phyloP scores from a whole-genome alignment of 2,797 vertebrate genomes.

The Hemibagrus guttatus region DNA sequence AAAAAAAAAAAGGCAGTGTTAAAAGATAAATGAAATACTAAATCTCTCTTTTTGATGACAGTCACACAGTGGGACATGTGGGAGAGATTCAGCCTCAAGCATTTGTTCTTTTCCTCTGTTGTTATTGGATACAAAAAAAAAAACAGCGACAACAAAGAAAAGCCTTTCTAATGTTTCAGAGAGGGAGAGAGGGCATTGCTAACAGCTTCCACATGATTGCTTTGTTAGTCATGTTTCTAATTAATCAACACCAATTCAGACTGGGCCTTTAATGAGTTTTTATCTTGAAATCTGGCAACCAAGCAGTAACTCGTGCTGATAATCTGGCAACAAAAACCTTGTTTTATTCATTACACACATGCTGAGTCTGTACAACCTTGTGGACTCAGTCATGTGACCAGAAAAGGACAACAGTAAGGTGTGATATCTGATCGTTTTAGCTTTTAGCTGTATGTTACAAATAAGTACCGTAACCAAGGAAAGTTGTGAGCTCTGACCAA shows the following conservation, averaged over 20 bases:
- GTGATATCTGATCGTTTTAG: background rate
- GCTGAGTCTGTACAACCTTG: background rate
- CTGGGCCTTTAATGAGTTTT: background rate
- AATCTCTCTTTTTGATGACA: background rate
- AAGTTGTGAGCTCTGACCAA: background rate
- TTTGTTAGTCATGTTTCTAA: conserved; percentile 8
- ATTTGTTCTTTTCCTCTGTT: conserved; percentile 25
- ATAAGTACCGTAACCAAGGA: background rate
- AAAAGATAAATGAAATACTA: background rate
- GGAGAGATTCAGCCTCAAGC: background rate
- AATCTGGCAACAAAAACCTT: background rate
- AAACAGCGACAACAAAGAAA: background rate
- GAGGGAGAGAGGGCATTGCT: background rate
- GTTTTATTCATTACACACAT: background rate
- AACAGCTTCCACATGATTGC: conserved; percentile 20
- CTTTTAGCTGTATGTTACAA: background rate
- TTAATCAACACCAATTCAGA: conserved; percentile 13
- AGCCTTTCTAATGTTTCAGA: background rate
- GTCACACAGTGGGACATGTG: background rate
- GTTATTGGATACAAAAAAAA: background rate
- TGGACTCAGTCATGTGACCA: background rate
- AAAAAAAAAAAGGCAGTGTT: background rate
- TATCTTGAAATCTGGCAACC: conserved; percentile 33
- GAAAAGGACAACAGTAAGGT: background rate
- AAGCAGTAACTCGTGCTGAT: background rate